Percentiles rank a stretch among this genome's conserved stretches.
phyloP scores from a whole-genome alignment of 2,797 vertebrate species.

The Pantherophis alleghaniensis region DNA sequence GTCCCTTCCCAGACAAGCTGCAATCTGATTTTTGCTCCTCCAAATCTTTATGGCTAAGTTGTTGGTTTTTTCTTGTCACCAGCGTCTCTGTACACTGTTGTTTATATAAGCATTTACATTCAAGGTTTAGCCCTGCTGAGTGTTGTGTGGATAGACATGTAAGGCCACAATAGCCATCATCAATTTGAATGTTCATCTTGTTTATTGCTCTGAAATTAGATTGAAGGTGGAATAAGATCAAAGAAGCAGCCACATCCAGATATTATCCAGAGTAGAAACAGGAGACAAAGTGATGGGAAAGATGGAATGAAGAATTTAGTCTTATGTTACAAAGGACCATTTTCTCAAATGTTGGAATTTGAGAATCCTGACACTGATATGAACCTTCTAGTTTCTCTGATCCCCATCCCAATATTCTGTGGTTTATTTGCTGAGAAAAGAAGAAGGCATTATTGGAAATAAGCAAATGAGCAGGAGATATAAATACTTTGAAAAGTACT shows the following conservation, averaged over 20 bases:
- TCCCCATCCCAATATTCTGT: slow-evolving; percentile 27
- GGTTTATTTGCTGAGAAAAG: background rate
- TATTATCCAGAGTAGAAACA: background rate
- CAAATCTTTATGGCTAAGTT: background rate
- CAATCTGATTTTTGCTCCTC: background rate
- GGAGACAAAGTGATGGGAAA: background rate
- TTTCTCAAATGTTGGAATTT: slow-evolving; percentile 57
- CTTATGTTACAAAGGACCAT: slow-evolving; percentile 54
- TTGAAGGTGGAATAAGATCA: background rate
- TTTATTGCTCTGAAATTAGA: background rate
- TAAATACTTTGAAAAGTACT: background rate
- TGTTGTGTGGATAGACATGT: background rate
- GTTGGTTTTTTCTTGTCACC: background rate
- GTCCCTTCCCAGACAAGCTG: background rate
- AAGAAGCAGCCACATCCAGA: background rate
- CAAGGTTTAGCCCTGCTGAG: background rate
- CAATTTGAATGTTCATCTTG: background rate
- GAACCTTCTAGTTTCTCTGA: slow-evolving; percentile 46
- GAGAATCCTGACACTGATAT: slow-evolving; percentile 50
- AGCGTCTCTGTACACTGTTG: background rate
- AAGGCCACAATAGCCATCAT: background rate
- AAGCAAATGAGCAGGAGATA: background rate
- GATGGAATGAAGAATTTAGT: slow-evolving; percentile 41
- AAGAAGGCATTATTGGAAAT: background rate
- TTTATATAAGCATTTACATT: background rate